A percentile compares a stretch with the other conserved stretches of the same genome.
These are phyloP conservation scores for Rugalucina vietnamica DNA, from an alignment of 2,888 invertebrate genomes.

Conservation along the genomic window DNA sequence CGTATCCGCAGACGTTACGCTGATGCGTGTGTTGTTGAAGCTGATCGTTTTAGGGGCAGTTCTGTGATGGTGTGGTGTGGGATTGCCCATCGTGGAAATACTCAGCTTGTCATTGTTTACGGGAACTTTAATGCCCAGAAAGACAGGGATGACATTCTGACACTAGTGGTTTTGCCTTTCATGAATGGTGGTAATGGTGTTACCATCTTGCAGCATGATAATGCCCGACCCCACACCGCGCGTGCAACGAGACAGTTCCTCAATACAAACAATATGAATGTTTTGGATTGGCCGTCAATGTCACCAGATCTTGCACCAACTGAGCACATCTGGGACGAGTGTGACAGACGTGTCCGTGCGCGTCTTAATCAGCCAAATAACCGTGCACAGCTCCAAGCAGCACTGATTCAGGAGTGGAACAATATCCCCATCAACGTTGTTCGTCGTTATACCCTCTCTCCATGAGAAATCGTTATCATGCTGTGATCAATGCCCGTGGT, in stretches of 20 bases:
- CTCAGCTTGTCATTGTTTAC: neutral
- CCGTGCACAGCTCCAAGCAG: too few relatives aligned
- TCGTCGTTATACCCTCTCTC: too few relatives aligned
- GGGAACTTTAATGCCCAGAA: slow-evolving; percentile 9
- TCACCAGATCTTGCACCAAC: neutral
- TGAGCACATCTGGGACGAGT: neutral
- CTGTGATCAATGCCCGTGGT: too few relatives aligned
- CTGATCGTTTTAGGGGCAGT: neutral
- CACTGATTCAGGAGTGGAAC: too few relatives aligned
- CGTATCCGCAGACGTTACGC: neutral
- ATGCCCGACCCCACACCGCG: neutral
- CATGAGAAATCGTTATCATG: too few relatives aligned
- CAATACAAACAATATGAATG: neutral
- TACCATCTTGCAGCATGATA: neutral
- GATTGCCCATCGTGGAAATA: neutral
- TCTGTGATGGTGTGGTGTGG: neutral
- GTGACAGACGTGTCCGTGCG: neutral
- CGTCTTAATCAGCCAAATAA: too few relatives aligned
- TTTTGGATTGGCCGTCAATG: neutral
- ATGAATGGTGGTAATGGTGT: neutral
- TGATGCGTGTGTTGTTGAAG: neutral
- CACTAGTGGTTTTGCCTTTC: neutral
- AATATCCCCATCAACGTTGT: too few relatives aligned
- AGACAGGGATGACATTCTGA: slow-evolving; percentile 9
- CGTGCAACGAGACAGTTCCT: neutral